Base-by-base conservation (phyloP, 2,797 vertebrate genomes). In the Lacerta bilineata region DNA sequence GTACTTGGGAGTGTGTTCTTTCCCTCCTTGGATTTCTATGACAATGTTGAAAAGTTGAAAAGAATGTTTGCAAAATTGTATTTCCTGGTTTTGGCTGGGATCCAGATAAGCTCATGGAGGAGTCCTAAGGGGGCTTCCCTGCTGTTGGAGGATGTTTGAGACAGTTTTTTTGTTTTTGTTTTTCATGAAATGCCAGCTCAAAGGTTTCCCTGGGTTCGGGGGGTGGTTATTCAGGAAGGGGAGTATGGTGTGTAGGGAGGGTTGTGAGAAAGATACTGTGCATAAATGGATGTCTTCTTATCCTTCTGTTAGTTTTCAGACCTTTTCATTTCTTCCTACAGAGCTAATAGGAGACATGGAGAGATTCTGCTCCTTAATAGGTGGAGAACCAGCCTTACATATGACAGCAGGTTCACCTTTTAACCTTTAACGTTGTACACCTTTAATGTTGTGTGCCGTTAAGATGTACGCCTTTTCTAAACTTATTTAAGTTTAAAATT, bases 1-100 rank as follows among this genome's bases (percentile, higher is more conserved):
- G 69, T 88, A 81, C 59, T 76, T 76, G 41, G 39, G 41, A 85
- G 69, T 50, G 33, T 68, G 29, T 75, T 61, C 8, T 81, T 81
- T 50, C 36, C 55, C 15, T 33, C 29, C 41, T n/a, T 80, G n/a
- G 11, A 50, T 76, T 87, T 82, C 69, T 55, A 80, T 69, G 77
- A 27, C 20, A 43, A 33, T 46, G 29, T 64, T 72, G 15, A 66
- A 29, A 59, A 79, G 8, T 84, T 61, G 41, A 55, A 77, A 25
- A 79, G 66, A 84, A 33, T 23, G 50, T 80, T 74, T 68, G 17
- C 50, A 80, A 80, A 76, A 18, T 46, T 33, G 18, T 2, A 25
- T 50, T 75, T 82, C 4, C 71, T 39, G 13, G 13, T 8, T 29
- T 83, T 76, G 55, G 59, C 74, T 76, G 20, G 11, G 59, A 50